Conservation (phyloP, 2,797 vertebrate species). For the Emys orbicularis region DNA sequence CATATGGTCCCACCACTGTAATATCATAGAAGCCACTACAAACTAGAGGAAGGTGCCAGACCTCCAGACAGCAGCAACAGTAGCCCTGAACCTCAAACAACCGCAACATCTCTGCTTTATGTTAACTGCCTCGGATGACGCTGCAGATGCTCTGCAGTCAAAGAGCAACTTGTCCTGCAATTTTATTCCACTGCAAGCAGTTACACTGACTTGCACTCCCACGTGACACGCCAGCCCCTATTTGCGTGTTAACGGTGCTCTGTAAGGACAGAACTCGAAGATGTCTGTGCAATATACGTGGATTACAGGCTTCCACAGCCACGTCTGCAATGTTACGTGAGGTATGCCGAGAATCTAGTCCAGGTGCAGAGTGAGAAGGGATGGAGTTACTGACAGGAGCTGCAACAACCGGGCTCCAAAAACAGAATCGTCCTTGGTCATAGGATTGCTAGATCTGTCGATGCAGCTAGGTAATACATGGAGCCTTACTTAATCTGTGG, state of each 20-base stretch:
- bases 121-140: fast-evolving
- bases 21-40: background rate
- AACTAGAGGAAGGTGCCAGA: background rate
- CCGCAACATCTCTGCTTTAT: fast-evolving
- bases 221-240: constrained; percentile 47
- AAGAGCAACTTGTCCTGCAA: background rate
- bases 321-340: constrained; percentile 64
- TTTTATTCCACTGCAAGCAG: background rate
- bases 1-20: background rate
- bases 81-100: background rate
- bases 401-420: background rate
- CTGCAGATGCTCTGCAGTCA: constrained; percentile 40
- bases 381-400: constrained; percentile 24
- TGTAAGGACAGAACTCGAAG: constrained; percentile 47
- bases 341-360: background rate
- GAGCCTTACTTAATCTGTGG: fast-evolving
- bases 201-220: constrained; percentile 48
- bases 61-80: background rate
- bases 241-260: constrained; percentile 57
- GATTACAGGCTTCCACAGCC: constrained; percentile 24
- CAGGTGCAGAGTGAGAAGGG: constrained; percentile 1
- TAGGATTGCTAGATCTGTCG: background rate
- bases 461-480: background rate
- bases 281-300: constrained; percentile 40
- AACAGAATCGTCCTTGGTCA: fast-evolving